Evolutionary conservation across 2,888 invertebrate species (phyloP).

Genomic region (Drosophila pseudotakahashii): DNA sequence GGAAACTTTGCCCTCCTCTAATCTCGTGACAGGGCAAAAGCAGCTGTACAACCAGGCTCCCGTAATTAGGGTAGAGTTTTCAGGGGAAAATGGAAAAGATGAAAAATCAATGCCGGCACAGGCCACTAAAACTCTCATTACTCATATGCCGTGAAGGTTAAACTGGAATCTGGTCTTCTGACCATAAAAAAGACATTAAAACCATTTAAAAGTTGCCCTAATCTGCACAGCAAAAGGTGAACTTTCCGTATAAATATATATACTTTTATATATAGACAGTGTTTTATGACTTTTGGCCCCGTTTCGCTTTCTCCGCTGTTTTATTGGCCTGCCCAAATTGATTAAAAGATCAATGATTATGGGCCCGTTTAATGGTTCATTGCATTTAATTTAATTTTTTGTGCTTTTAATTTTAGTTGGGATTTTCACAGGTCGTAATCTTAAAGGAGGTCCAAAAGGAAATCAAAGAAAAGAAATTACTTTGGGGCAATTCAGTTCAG

Average conservation of each 20-base stretch:
- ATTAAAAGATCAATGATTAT: conserved; percentile 79
- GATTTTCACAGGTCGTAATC: conserved; percentile 56
- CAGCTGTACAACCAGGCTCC: conserved; percentile 16
- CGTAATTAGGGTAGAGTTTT: conserved; percentile 63
- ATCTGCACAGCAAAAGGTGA: conserved; percentile 61
- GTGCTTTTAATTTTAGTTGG: conserved; percentile 44
- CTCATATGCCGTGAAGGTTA: conserved; percentile 64
- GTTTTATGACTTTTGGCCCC: conserved; percentile 48
- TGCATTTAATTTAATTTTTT: conserved; percentile 71
- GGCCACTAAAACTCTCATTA: conserved; percentile 72
- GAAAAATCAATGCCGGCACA: conserved; percentile 68
- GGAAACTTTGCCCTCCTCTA: conserved; percentile 41
- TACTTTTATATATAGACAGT: conserved; percentile 25
- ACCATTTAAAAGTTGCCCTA: conserved; percentile 75
- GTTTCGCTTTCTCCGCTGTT: conserved; percentile 19
- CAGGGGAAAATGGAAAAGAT: conserved; percentile 33
- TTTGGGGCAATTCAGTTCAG: background rate
- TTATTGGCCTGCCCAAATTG: conserved; percentile 67
- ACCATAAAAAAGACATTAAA: conserved; percentile 74
- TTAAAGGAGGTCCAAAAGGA: background rate
- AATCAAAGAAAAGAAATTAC: conserved; percentile 10
- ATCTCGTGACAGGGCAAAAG: conserved; percentile 34
- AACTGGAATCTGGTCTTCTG: conserved; percentile 9
- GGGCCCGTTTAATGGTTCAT: conserved; percentile 70
- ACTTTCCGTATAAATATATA: conserved; percentile 23